Evolutionary conservation across 2,888 invertebrate species (phyloP), one percentile per base, ranked within the genome.

Genomic region (Tachina grossa): DNA sequence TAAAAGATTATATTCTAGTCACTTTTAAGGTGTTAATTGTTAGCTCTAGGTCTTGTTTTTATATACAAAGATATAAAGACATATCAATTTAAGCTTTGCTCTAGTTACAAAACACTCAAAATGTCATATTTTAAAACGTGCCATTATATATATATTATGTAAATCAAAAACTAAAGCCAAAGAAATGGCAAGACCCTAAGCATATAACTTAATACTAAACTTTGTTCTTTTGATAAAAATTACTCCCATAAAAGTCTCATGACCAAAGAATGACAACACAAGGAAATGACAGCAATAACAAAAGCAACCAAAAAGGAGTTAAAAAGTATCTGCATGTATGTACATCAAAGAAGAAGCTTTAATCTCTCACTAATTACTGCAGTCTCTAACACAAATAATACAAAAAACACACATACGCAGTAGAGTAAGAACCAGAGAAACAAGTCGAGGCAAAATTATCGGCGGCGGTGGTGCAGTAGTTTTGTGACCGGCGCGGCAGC

Each of bases 361-460:
- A 84, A 84, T 55, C 66, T 85, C 19, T 69, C 81, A 74, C 81
- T 85, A 85, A 85, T 85, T 85, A 85, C 84, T 81, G 84, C 81
- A 77, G 81, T 81, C 55, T 81, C 69, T 71, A 41, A 47, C 41
- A 22, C 22, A 71, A 49, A 55, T 19, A 55, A 59, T 19, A 49
- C 61, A 9, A 14, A 47, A 13, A 13, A 39, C n/a, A 45, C 51
- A 53, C 1, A 39, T 47, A 16, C 31, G 6, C n/a, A 43, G 11
- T 9, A 43, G 2, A 13, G 3, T 1, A 53, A 53, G 19, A 19
- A 8, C 77, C n/a, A n/a, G n/a, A n/a, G n/a, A n/a, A n/a, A n/a
- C n/a, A n/a, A n/a, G n/a, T n/a, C n/a, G n/a, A n/a, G n/a, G n/a
- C n/a, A n/a, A n/a, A n/a, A n/a, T n/a, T n/a, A n/a, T n/a, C n/a